Percentiles rank a stretch among this genome's conserved stretches.
These are phyloP conservation scores for Piprites chloris DNA, from an alignment of 2,113 vertebrate genomes.

Conservation along the genomic window DNA sequence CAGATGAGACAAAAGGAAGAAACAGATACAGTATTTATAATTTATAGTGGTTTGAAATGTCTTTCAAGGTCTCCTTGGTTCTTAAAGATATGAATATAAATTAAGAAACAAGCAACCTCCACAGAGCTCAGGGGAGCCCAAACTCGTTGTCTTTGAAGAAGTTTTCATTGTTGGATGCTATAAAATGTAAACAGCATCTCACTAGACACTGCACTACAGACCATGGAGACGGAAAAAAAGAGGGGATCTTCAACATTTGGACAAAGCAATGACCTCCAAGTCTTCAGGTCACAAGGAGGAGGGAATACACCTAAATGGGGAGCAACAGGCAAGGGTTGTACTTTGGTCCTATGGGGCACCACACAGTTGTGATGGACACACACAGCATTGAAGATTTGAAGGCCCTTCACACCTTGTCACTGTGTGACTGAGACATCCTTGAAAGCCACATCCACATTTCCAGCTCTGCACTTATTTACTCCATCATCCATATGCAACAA, in stretches of 20 bases:
- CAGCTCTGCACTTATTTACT: background rate
- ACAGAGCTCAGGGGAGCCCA: constrained; percentile 21
- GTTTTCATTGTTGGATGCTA: constrained; percentile 44
- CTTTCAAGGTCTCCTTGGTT: constrained; percentile 74
- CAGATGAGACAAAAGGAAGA: constrained; percentile 68
- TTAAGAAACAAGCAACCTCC: constrained; percentile 71
- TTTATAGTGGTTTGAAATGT: constrained; percentile 70
- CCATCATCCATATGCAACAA: fast-evolving
- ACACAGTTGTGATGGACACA: background rate
- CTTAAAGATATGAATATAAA: constrained; percentile 76
- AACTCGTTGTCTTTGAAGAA: constrained; percentile 40
- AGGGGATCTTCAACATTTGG: background rate
- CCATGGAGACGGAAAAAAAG: background rate
- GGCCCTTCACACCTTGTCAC: background rate
- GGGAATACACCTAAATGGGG: background rate
- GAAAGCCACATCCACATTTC: background rate
- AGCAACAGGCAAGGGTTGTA: background rate
- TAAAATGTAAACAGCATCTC: constrained; percentile 44
- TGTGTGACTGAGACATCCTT: background rate
- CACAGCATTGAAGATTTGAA: background rate
- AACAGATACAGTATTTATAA: constrained; percentile 74
- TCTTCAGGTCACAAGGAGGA: background rate
- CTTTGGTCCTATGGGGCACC: background rate
- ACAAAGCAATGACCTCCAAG: background rate
- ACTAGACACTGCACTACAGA: background rate